These are phyloP conservation scores for Caenorhabditis virilis DNA, from an alignment of 2,888 invertebrate species.

Conservation along the genomic window DNA sequence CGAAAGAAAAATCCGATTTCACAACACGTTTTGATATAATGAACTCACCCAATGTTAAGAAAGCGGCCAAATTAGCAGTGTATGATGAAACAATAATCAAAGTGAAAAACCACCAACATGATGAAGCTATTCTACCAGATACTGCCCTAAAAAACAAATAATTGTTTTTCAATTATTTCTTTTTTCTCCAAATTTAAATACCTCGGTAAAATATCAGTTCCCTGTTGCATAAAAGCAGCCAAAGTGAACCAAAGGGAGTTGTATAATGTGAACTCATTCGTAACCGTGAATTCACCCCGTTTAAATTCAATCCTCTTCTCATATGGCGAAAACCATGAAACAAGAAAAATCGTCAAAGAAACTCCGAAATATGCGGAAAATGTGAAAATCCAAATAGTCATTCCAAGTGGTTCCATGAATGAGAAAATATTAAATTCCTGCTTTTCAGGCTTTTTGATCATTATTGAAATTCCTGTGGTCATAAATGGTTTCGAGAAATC, in stretches of 20 bases:
- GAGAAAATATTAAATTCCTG: slow-evolving; percentile 88
- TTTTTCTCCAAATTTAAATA: slow-evolving; percentile 69
- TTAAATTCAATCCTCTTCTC: slow-evolving; percentile 79
- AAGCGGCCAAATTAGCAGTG: slow-evolving; percentile 96
- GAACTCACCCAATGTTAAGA: slow-evolving; percentile 73
- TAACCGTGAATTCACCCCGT: slow-evolving; percentile 65
- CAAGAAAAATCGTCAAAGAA: slow-evolving; percentile 91
- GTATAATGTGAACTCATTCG: slow-evolving; percentile 88
- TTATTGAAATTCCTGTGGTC: slow-evolving; percentile 77
- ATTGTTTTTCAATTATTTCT: slow-evolving; percentile 2
- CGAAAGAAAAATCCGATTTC: not conserved
- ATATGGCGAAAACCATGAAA: slow-evolving; percentile 93
- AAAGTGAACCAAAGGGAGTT: slow-evolving; percentile 97
- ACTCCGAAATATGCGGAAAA: slow-evolving; percentile 90
- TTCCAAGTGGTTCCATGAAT: slow-evolving; percentile 90
- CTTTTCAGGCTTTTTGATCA: slow-evolving; percentile 72
- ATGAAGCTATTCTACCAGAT: slow-evolving; percentile 86
- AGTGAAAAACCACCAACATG: slow-evolving; percentile 99
- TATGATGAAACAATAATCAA: slow-evolving; percentile 91
- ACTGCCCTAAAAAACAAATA: slow-evolving; percentile 75
- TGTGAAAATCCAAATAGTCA: slow-evolving; percentile 87
- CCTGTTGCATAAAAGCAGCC: slow-evolving; percentile 97
- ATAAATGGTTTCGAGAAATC: slow-evolving; percentile 98
- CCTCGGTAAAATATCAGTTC: slow-evolving; percentile 93
- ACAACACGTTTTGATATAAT: not conserved